A percentile compares a stretch with the other conserved stretches of the same genome.
Evolutionary conservation across 2,797 vertebrate genomes (phyloP).

Genomic region (Antrozous pallidus): DNA sequence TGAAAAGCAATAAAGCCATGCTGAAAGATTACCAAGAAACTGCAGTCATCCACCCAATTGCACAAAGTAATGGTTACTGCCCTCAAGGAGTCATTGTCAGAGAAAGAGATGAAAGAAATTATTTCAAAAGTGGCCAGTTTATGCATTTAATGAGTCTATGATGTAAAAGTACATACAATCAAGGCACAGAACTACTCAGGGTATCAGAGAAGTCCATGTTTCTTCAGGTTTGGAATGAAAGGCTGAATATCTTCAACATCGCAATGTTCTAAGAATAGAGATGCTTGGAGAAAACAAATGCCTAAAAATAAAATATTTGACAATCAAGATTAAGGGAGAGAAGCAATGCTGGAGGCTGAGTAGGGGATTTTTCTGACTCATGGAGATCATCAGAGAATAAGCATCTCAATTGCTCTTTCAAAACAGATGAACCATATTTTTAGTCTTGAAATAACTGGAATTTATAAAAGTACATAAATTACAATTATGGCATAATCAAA

Average conservation of each 20-base stretch:
- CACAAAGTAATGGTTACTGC: background rate
- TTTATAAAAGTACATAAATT: conserved; percentile 50
- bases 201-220: background rate
- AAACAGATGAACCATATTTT: conserved; percentile 21
- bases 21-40: background rate
- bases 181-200: background rate
- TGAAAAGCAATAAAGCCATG: background rate
- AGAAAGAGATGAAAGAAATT: background rate
- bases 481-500: conserved; percentile 47
- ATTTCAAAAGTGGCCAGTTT: background rate
- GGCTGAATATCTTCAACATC: background rate
- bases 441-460: conserved; percentile 48
- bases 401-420: conserved; percentile 13
- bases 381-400: background rate
- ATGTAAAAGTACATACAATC: background rate
- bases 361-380: background rate
- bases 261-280: background rate
- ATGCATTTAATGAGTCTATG: background rate
- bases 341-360: background rate
- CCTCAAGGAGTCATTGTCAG: background rate
- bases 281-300: background rate
- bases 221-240: background rate
- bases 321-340: background rate
- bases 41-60: background rate
- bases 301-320: background rate